Evolutionary conservation across 2,113 vertebrate genomes (phyloP), one percentile per base, ranked within the genome.

Genomic region (Grallaria varia): DNA sequence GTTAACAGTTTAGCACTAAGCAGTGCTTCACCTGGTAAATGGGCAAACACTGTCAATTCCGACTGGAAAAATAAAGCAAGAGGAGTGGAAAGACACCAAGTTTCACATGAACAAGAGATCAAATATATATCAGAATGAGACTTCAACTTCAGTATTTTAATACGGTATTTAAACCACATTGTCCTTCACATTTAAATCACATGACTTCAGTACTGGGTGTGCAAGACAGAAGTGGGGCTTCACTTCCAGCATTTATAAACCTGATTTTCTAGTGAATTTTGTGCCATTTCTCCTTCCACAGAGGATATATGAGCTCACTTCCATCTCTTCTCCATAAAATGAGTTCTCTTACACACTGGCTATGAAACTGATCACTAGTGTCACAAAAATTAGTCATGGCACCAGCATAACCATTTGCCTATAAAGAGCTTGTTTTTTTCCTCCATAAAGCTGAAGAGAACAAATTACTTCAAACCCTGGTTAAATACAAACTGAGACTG

Each of bases 161-260:
- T n/a, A 55, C 6, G 8, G 8, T 18, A 60, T 7, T 28, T 3
- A 5, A 84, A 77, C 21, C 35, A 39, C 3, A 60, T 0, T 44
- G 50, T 5, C 84, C 21, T 39, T 66, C 69, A 49, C 28, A 20
- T 49, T 20, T 35, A 13, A 63, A 44, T 8, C 0, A 0, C 9
- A 8, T 17, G 14, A 33, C 44, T 68, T 55, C 47, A 42, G 4
- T 45, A 60, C 3, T 30, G 5, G 9, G 12, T 6, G 13, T 4
- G 11, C 23, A 67, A 45, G 4, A 45, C 44, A 18, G 20, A 77
- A 67, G 31, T 4, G 2, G 12, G 27, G 49, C 44, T n/a, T 35
- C n/a, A 44, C 12, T 49, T 42, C n/a, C 45, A 56, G n/a, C 45
- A 92, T 28, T 72, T 53, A 60, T 14, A 92, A 79, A 56, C 7